These are phyloP conservation scores for Anneissia japonica DNA, from an alignment of 35 echinoderm and acorn worm species.

Conservation along the genomic window DNA sequence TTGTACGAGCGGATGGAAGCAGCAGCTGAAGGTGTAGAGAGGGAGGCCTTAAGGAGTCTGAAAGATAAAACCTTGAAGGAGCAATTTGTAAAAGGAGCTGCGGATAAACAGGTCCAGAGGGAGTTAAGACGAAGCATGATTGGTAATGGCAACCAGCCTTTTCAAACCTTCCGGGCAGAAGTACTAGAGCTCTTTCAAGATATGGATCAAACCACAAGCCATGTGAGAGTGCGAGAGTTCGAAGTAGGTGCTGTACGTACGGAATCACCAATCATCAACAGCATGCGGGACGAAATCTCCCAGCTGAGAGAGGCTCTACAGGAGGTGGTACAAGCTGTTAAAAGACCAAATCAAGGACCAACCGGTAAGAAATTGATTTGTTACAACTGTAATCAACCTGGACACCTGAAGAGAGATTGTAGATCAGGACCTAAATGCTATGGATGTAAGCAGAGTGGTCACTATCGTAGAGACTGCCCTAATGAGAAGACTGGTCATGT, in stretches of 20 bases:
- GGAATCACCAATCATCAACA: too few species aligned
- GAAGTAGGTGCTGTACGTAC: too few species aligned
- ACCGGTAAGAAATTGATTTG: too few species aligned
- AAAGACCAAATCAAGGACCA: not conserved
- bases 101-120: constrained; percentile 1
- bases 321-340: not conserved
- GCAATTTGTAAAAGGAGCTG: not conserved
- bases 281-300: not conserved
- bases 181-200: not conserved
- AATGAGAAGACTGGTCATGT: too few species aligned
- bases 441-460: not conserved
- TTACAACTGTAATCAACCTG: too few species aligned
- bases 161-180: not conserved
- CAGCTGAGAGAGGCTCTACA: not conserved
- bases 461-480: not conserved
- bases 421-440: not conserved
- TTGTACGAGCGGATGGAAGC: not conserved
- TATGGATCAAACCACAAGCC: not conserved
- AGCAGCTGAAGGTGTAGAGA: not conserved
- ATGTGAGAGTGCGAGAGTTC: not conserved
- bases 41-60: not conserved
- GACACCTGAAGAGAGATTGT: not conserved
- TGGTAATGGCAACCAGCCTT: not conserved
- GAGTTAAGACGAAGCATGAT: not conserved
- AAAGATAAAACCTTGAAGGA: constrained; percentile 1